Evolutionary conservation across 2,888 invertebrate species (phyloP).

Genomic region (Tuta absoluta): DNA sequence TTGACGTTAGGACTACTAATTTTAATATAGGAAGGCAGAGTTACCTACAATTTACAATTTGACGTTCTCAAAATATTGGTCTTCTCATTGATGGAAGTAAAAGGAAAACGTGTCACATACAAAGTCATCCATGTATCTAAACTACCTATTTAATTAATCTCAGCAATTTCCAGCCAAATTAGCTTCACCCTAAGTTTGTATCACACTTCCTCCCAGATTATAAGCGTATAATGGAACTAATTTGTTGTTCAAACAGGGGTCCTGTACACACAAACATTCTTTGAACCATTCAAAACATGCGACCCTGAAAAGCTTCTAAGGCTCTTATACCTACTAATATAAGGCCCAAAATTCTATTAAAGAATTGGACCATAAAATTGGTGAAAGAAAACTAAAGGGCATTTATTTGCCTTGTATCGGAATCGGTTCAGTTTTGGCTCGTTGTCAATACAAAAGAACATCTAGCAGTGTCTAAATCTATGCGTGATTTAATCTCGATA

Average conservation of each 20-base stretch:
- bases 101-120: not conserved
- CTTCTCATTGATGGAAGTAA: too few relatives aligned
- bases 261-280: slow-evolving; percentile 68
- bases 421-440: slow-evolving; percentile 58
- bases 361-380: slow-evolving; percentile 27
- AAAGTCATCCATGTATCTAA: not conserved
- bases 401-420: slow-evolving; percentile 72
- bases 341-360: slow-evolving; percentile 39
- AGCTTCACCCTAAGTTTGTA: slow-evolving; percentile 49
- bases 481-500: slow-evolving; percentile 31
- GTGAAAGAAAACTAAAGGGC: slow-evolving; percentile 59
- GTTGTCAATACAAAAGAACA: slow-evolving; percentile 49
- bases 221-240: slow-evolving; percentile 78
- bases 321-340: slow-evolving; percentile 25
- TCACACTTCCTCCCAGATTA: slow-evolving; percentile 64
- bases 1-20: too few relatives aligned
- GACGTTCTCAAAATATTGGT: too few relatives aligned
- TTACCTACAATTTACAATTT: too few relatives aligned
- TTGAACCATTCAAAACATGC: slow-evolving; percentile 43
- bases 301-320: not conserved
- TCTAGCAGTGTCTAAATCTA: slow-evolving; percentile 48
- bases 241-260: slow-evolving; percentile 79
- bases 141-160: not conserved
- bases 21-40: too few relatives aligned
- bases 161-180: slow-evolving; percentile 33